Base-by-base conservation (phyloP, 2,113 vertebrate species). In the Colinus virginianus region DNA sequence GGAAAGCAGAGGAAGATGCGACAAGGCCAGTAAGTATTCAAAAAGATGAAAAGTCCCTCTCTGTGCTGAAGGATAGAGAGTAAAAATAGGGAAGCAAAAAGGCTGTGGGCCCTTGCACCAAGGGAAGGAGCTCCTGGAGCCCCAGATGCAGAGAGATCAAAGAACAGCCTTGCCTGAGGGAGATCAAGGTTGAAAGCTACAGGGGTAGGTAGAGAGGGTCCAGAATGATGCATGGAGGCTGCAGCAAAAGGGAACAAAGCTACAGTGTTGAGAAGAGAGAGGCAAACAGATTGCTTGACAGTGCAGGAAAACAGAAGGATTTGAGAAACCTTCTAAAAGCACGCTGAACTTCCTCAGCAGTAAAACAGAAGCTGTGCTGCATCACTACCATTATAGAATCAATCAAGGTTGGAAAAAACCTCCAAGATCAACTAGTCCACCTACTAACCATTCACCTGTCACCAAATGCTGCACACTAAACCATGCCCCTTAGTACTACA, bases 221-320 rank as follows among this genome's bases (percentile, higher is more conserved):
- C 3, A 6, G 45, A 51, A 74, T 67, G n/a, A 40, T 17, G 6
- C 17, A 36, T 11, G 13, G 67, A 58, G 45, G 8, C 30, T 0
- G 0, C 46, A 68, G 40, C 63, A 90, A 42, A 68, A 74, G 7
- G 46, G 46, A 74, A 20, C 0, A 0, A 25, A 34, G 15, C 3
- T 2, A 0, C 9, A 30, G 22, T 32, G 61, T 28, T 45, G 34
- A 38, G 43, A 58, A 63, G 30, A 49, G 20, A 5, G 0, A 4
- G 30, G 10, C 22, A n/a, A 14, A 34, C 12, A 25, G 23, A 45
- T 23, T 67, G 55, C 49, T 58, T 15, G 56, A 6, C 2, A 23
- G 26, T 36, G 42, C 59, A 63, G 49, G 11, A 70, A 58, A 80
- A 40, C 9, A 48, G 6, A 13, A 0, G 8, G 62, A 58, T 2